Evolutionary conservation across 2,888 invertebrate genomes (phyloP), one percentile per base, ranked within the genome.

Genomic region (Chalcosyrphus nemorum): DNA sequence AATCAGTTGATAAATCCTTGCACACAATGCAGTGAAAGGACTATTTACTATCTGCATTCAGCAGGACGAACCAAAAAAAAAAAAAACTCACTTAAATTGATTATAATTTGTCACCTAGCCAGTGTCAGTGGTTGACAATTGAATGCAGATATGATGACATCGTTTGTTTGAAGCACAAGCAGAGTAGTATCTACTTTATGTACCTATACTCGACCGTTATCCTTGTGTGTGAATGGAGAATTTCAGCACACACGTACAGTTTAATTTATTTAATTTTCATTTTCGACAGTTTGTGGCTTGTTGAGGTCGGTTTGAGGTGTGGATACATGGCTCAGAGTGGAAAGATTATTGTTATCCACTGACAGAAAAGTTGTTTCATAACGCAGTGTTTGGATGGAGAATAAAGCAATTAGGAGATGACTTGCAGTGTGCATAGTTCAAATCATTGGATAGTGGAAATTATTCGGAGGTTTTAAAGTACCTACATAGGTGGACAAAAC

Each of bases 31-130:
- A 71, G 27, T 43, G 70, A 65, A 71, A 81, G 50, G 38, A 71
- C 68, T 70, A 59, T 65, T 81, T 70, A 75, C 74, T 75, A 63
- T 81, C 81, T 71, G 77, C 71, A 71, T 76, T 76, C 38, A 35
- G 38, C 63, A 38, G 77, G 13, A 9, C 24, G 47, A 19, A 41
- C 41, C 47, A 13, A 13, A 57, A 57, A 21, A 45, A 21, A 38
- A 43, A 45, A 7, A 27, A 43, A 70, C 50, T 63, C 78, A 74
- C 78, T 84, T 84, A 74, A 78, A 84, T 80, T 84, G 80, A 84
- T 84, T 84, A 80, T 70, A 84, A 84, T 84, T 80, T 84, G 84
- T 84, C 84, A 84, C 74, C 80, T 57, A 38, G 80, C 38, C 71
- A 65, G 66, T 56, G 74, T 75, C 68, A 61, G 82, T 50, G 66